Percentiles rank a stretch among this genome's conserved stretches.
Conservation (phyloP, 2,888 invertebrate genomes). For the Amphipoea oculea region DNA sequence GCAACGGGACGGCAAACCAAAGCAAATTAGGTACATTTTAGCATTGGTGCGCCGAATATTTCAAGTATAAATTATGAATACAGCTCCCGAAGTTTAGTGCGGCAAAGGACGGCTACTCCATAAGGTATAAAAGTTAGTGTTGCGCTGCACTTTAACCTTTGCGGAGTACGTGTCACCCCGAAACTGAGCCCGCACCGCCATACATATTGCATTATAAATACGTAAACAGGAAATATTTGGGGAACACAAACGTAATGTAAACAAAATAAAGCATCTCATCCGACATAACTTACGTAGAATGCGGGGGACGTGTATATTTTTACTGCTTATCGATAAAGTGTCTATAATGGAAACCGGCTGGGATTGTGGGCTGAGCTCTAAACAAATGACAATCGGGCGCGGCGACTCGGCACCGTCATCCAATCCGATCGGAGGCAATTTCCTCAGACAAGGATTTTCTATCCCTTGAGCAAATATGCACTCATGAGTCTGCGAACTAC, state of each 20-base stretch:
- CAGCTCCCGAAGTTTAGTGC: conserved; percentile 53
- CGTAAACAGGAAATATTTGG: conserved; percentile 48
- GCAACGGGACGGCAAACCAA: conserved; percentile 28
- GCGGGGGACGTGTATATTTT: conserved; percentile 59
- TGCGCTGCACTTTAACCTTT: conserved; percentile 62
- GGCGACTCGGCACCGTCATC: conserved; percentile 74
- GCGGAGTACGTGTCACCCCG: conserved; percentile 49
- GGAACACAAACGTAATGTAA: conserved; percentile 34
- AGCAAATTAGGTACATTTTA: conserved; percentile 57
- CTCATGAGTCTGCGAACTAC: conserved; percentile 80
- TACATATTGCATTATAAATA: conserved; percentile 61
- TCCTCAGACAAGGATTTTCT: conserved; percentile 82
- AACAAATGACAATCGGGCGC: conserved; percentile 79
- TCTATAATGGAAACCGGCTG: conserved; percentile 68
- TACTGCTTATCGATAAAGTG: conserved; percentile 69
- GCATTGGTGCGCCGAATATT: conserved; percentile 52
- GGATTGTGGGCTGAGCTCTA: conserved; percentile 72
- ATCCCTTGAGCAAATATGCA: conserved; percentile 84
- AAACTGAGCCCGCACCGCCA: conserved; percentile 41
- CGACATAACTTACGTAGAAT: conserved; percentile 50
- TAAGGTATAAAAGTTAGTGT: conserved; percentile 65
- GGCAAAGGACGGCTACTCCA: conserved; percentile 57
- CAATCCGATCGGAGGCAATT: conserved; percentile 85
- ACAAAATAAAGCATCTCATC: conserved; percentile 44
- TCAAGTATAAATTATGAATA: conserved; percentile 59